Evolutionary conservation across 2,797 vertebrate species (phyloP), one percentile per base, ranked within the genome.

Genomic region (Chiropotes sagulatus): DNA sequence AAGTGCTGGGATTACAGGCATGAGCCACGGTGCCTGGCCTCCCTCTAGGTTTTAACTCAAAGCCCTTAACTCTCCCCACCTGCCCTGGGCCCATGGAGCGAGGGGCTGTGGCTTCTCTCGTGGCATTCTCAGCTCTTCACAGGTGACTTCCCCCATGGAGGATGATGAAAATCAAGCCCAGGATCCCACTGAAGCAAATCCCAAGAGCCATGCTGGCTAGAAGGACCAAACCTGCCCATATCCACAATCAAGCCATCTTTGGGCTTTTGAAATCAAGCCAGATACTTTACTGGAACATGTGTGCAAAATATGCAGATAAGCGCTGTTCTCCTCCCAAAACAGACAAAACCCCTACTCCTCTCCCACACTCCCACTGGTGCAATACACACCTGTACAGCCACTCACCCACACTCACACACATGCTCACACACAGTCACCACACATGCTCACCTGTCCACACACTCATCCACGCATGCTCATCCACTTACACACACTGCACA

Each of bases 201-300:
- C 15, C 15, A 30, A 57, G 15, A 57, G 76, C 57, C 19, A 64
- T 1, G 2, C 28, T 1, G 22, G 11, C 9, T 5, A 46, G 72
- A 67, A 70, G 14, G 44, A 20, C 54, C 36, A 48, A 82, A 86
- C 12, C 12, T 19, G 52, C 17, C 30, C 46, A 44, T 8, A 36
- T 33, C 26, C 17, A 76, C 36, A 39, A 82, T 7, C 30, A 54
- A 61, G 19, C 33, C 48, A 10, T 67, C 81, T 78, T 33, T 64
- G 70, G 86, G 70, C 33, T 70, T 96, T 28, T 54, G 19, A 82
- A 79, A 64, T 52, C 70, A 80, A 92, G 28, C 44, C 82, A 58
- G 17, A 44, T 3, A 4, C 2, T 73, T 46, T 61, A 50, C 14
- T 48, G 33, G 73, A 28, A 70, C 1, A 0, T 46, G 28, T 91